A percentile compares a stretch with the other conserved stretches of the same genome.
Evolutionary conservation across 2,888 invertebrate genomes (phyloP).

Genomic region (Pammene fasciana): DNA sequence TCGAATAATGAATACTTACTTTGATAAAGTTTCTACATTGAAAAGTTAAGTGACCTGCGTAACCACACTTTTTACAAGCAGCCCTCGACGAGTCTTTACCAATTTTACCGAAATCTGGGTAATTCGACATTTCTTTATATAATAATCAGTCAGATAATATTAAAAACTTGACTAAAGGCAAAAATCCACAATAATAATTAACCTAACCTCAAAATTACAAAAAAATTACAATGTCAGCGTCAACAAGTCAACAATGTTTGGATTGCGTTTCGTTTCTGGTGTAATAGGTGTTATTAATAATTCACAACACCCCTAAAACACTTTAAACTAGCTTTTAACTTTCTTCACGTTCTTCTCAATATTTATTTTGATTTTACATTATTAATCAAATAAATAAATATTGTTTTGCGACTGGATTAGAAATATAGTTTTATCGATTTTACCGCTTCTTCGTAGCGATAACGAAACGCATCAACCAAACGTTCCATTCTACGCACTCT

Average conservation of each 20-base stretch:
- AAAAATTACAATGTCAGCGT: background rate
- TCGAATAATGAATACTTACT: slow-evolving; percentile 65
- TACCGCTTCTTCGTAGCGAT: background rate
- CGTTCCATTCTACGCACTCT: slow-evolving; percentile 41
- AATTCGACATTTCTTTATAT: slow-evolving; percentile 64
- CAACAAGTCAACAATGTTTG: slow-evolving; percentile 36
- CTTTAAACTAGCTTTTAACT: background rate
- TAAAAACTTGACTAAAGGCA: slow-evolving; percentile 16
- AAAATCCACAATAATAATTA: background rate
- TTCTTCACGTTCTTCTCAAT: background rate
- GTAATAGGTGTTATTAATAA: no score
- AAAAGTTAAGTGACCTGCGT: slow-evolving; percentile 97
- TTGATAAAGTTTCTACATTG: slow-evolving; percentile 98
- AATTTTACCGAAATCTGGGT: slow-evolving; percentile 71
- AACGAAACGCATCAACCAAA: slow-evolving; percentile 23
- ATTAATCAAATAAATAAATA: background rate
- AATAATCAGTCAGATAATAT: slow-evolving; percentile 39
- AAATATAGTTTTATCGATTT: slow-evolving; percentile 15
- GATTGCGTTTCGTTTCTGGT: slow-evolving; percentile 45
- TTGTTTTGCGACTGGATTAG: background rate
- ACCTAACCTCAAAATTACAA: background rate
- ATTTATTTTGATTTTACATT: background rate
- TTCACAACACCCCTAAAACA: no score
- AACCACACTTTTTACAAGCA: slow-evolving; percentile 97
- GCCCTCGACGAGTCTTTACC: slow-evolving; percentile 91